Evolutionary conservation across 2,113 vertebrate species (phyloP).

Genomic region (Nothocercus julius): DNA sequence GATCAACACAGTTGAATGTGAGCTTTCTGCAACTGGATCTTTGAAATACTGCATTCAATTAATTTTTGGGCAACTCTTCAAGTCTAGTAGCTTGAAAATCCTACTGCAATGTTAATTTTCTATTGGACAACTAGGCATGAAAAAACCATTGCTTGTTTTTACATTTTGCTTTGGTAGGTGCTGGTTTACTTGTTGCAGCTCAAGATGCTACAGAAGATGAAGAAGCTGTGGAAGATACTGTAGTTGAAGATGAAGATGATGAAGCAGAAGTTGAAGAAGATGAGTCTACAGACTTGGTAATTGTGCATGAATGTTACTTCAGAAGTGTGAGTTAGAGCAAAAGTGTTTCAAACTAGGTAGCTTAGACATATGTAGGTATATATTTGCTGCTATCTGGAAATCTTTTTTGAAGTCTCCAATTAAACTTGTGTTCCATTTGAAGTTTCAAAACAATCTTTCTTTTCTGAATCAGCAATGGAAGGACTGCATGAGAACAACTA

Average conservation of each 20-base stretch:
- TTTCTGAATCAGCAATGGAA: background rate
- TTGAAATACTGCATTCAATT: background rate
- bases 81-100: background rate
- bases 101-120: background rate
- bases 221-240: constrained; percentile 89
- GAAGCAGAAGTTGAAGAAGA: constrained; percentile 98
- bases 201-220: constrained; percentile 96
- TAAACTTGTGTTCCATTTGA: background rate
- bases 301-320: background rate
- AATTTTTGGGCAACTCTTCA: background rate
- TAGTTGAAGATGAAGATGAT: constrained; percentile 96
- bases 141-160: background rate
- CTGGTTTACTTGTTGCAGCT: constrained; percentile 79
- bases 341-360: background rate
- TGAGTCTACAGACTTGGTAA: constrained; percentile 93
- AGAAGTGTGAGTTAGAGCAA: background rate
- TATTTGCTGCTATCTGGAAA: background rate
- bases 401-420: background rate
- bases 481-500: fast-evolving
- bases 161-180: background rate
- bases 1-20: background rate
- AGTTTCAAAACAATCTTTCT: background rate
- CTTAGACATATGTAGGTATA: background rate
- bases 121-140: background rate
- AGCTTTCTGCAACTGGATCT: background rate